Percentiles rank a stretch among this genome's conserved stretches.
phyloP scores from a whole-genome alignment of 1,140 invertebrate genomes.

The Vanessa atalanta region DNA sequence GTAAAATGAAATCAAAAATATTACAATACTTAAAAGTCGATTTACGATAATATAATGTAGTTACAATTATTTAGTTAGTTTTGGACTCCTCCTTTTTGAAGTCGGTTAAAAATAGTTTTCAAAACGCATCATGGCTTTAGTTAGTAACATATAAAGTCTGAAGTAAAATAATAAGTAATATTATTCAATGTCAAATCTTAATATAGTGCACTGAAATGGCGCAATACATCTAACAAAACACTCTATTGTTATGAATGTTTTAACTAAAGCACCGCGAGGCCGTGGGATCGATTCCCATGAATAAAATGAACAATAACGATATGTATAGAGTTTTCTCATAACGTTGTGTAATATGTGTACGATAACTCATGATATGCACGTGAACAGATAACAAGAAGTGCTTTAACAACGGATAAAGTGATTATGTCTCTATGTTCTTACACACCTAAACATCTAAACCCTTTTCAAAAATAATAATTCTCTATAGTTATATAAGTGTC shows the following conservation, averaged over 20 bases:
- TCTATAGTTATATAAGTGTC: too few species aligned
- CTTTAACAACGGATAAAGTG: not conserved
- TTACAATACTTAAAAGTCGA: too few species aligned
- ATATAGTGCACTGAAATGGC: slow-evolving; percentile 31
- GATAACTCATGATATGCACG: slow-evolving; percentile 6
- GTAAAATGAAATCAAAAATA: too few species aligned
- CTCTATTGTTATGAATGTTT: slow-evolving; percentile 19
- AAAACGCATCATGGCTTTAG: too few species aligned
- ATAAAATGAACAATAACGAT: slow-evolving; percentile 40
- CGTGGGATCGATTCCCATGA: slow-evolving; percentile 53
- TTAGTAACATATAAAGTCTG: not conserved
- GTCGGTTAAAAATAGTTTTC: too few species aligned
- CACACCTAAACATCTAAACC: too few species aligned
- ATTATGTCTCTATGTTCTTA: too few species aligned
- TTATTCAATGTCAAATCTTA: slow-evolving; percentile 21
- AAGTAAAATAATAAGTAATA: not conserved
- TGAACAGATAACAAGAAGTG: too few species aligned
- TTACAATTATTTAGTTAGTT: too few species aligned
- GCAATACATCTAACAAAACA: slow-evolving; percentile 34
- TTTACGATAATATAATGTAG: too few species aligned
- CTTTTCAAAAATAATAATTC: too few species aligned
- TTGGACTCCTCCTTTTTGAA: too few species aligned
- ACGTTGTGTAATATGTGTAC: slow-evolving; percentile 29
- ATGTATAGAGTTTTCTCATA: slow-evolving; percentile 46
- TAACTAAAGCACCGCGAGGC: slow-evolving; percentile 34